Base-by-base conservation (phyloP, 1,140 invertebrate species). In the Hermetia illucens region DNA sequence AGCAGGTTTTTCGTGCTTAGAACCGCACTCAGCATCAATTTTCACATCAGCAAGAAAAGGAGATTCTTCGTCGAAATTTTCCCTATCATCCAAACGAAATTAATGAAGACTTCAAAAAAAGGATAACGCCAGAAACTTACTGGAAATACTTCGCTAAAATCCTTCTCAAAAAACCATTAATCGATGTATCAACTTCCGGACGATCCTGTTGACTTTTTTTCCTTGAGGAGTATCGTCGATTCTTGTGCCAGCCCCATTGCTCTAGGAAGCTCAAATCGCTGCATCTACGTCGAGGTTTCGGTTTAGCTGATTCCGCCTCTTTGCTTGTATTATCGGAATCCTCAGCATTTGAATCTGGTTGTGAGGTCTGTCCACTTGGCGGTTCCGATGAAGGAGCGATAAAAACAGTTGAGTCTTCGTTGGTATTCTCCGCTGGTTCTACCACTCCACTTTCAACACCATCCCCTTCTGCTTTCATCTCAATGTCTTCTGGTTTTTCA, bases 231-330 rank as follows among this genome's bases (percentile, higher is more conserved):
- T 39, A 42, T 43, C 79, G 65, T 39, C 79, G 61, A 55, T 79
- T 80, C 40, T 69, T 79, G 44, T 77, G 77, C 72, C 77, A 79
- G 17, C 75, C 74, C 72, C 77, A 77, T 44, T 76, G 73, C 44
- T 82, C 71, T 8, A 81, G 55, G 40, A 77, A 71, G 20, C 69
- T 74, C 2, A 80, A 51, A 12, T 74, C 73, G 53, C 76, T 80
- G 8, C 72, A 65, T 58, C 77, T 66, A 21, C 78, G 62, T 43
- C 77, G 67, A 13, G 68, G 72, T 22, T 70, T 68, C 5, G 65
- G 49, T 50, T 72, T 75, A 41, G 68, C 71, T 17, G 34, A 21
- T 21, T 42, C 41, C 18, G 4, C 16, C 16, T 34, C 25, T 39
- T 13, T 21, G 29, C 41, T 37, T 21, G 25, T 20, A 24, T 39